Base-by-base conservation (phyloP, 2,797 vertebrate species). In the Xenops minutus region DNA sequence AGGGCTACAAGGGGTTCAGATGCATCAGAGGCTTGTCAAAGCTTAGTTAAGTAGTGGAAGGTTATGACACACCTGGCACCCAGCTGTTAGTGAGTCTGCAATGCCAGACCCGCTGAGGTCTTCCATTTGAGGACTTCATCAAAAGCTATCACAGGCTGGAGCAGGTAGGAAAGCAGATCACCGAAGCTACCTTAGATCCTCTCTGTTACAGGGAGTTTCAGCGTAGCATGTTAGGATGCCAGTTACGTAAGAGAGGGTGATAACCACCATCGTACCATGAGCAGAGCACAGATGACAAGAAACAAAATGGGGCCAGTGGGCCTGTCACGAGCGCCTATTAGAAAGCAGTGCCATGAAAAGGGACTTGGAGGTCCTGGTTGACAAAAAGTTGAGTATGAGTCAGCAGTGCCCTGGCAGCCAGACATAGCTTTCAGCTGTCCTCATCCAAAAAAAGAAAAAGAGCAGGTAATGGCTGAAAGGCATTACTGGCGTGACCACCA, bases 201-300 rank as follows among this genome's bases (percentile, higher is more conserved):
- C 43, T 58, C 75, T 66, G 20, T 14, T 34, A 32, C 36, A 27
- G 0, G 3, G 39, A 46, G 34, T 24, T 49, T 39, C 3, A 1
- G 49, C 7, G 1, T 24, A 49, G 58, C 26, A 41, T 7, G 10
- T 39, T 4, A 51, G 41, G 32, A 72, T 39, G 39, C 13, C 71
- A 34, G 46, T 18, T 41, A n/a, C 37, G 37, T 2, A 34, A 78
- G 32, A 64, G 30, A 54, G 1, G 1, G 37, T 30, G 74, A 71
- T 24, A 32, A 87, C 7, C 73, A 51, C n/a, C 3, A 0, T 39
- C 37, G 36, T 69, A 10, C 44, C 2, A 0, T 5, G 39, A 62
- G 58, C 76, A 77, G 13, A 39, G 56, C 30, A n/a, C 30, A 51
- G 46, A 49, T 8, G 32, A 51, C 8, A 52, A 64, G 56, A 54